Conservation (phyloP, 1,140 invertebrate species). For the Drosophila nannoptera region DNA sequence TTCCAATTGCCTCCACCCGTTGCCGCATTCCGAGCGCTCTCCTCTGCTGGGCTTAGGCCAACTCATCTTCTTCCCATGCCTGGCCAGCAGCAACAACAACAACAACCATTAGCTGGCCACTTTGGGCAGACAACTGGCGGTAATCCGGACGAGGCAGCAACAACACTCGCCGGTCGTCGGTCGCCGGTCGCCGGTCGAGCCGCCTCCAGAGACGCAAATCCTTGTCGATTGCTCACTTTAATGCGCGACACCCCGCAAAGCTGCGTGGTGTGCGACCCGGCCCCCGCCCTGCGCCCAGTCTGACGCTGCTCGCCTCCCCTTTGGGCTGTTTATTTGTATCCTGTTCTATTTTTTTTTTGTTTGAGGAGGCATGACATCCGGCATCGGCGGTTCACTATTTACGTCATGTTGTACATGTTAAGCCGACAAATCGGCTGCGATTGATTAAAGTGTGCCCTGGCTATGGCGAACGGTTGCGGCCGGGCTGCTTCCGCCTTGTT, state of each 20-base stretch:
- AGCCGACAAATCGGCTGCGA: conserved; percentile 79
- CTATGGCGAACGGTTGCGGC: background rate
- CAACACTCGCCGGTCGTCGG: conserved; percentile 10
- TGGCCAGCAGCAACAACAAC: conserved; percentile 15
- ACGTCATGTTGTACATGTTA: conserved; percentile 78
- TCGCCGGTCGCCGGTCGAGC: background rate
- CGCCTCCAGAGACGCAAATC: conserved; percentile 55
- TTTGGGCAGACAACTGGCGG: conserved; percentile 63
- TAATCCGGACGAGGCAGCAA: conserved; percentile 54
- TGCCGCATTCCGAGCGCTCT: background rate
- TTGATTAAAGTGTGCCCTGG: conserved; percentile 76
- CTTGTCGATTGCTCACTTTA: conserved; percentile 75
- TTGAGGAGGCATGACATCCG: too few species aligned
- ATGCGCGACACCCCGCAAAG: conserved; percentile 57
- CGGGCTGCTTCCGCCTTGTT: conserved; percentile 3
- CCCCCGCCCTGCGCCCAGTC: too few species aligned
- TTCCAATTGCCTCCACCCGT: background rate
- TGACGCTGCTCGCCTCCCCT: too few species aligned
- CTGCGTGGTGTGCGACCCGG: conserved; percentile 2
- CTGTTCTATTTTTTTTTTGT: too few species aligned
- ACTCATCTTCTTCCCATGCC: conserved; percentile 62
- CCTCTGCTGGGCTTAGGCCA: background rate
- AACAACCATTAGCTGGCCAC: conserved; percentile 68
- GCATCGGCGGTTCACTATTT: conserved; percentile 47
- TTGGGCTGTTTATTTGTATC: background rate